These are phyloP conservation scores for Heliconius hermathena DNA, from an alignment of 1,140 invertebrate species.

Conservation along the genomic window DNA sequence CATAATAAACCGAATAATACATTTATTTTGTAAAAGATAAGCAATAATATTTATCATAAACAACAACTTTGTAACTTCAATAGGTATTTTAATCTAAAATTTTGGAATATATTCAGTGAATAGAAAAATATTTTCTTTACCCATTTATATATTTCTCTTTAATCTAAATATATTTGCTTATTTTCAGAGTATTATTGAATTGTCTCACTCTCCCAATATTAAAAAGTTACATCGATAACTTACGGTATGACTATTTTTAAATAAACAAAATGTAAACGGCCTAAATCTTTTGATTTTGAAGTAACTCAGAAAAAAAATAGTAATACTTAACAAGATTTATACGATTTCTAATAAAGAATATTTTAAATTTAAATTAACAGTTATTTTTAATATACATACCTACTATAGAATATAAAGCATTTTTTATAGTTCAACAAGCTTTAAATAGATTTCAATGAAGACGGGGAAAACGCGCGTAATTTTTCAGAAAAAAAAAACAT, in stretches of 20 bases:
- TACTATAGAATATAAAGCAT: too few relatives aligned
- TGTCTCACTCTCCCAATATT: too few relatives aligned
- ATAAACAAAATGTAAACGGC: background rate
- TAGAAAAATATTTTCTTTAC: too few relatives aligned
- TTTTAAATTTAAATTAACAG: too few relatives aligned
- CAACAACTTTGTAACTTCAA: background rate
- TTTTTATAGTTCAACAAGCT: background rate
- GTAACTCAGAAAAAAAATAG: too few relatives aligned
- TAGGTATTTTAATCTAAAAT: background rate
- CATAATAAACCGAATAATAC: background rate
- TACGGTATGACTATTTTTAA: background rate
- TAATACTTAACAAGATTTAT: too few relatives aligned
- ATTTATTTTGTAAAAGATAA: conserved; percentile 1
- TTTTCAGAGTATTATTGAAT: too few relatives aligned
- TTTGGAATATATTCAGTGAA: too few relatives aligned
- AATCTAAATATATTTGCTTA: background rate
- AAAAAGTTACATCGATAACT: background rate
- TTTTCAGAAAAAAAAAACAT: background rate
- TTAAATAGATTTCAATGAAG: background rate
- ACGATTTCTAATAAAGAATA: too few relatives aligned
- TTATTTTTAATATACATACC: too few relatives aligned
- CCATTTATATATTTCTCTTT: background rate
- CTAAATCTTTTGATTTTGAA: too few relatives aligned
- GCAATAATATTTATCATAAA: background rate
- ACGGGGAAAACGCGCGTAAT: background rate